phyloP scores from a whole-genome alignment of 2,888 invertebrate genomes.

The Brachyopa scutellaris region DNA sequence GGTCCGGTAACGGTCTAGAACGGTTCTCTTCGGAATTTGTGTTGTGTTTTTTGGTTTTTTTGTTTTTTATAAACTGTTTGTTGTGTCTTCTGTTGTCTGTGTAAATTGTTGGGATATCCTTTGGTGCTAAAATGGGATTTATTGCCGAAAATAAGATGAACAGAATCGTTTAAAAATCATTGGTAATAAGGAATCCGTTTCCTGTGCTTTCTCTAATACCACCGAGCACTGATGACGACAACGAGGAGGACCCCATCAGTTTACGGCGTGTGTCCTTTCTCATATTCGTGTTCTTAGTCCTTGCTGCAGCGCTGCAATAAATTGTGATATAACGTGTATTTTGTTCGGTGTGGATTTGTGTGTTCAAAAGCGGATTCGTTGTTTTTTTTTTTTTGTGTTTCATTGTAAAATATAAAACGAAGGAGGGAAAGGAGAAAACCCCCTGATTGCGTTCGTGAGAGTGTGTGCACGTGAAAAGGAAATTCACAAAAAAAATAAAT shows the following conservation, averaged over 20 bases:
- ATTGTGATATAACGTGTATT: slow-evolving; percentile 67
- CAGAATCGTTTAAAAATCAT: background rate
- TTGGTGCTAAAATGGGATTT: background rate
- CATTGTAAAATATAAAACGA: slow-evolving; percentile 18
- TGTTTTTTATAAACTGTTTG: background rate
- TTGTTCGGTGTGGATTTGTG: slow-evolving; percentile 21
- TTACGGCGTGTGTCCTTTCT: slow-evolving; percentile 39
- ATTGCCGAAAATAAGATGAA: background rate
- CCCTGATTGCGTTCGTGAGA: too few species aligned
- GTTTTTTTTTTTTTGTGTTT: slow-evolving; percentile 11
- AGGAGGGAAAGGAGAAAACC: slow-evolving; percentile 7
- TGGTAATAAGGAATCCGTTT: slow-evolving; percentile 41
- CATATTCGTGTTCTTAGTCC: slow-evolving; percentile 37
- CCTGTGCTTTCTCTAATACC: too few species aligned
- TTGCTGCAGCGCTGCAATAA: slow-evolving; percentile 58
- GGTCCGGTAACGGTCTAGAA: slow-evolving; percentile 53
- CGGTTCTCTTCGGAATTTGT: slow-evolving; percentile 47
- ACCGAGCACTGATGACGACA: too few species aligned
- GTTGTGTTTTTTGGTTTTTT: slow-evolving; percentile 33
- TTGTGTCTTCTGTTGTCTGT: background rate
- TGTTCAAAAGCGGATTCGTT: slow-evolving; percentile 25
- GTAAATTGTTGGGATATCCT: background rate
- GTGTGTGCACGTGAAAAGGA: too few species aligned
- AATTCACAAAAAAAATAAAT: slow-evolving; percentile 19
- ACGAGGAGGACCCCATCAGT: slow-evolving; percentile 30